Evolutionary conservation across 2,888 invertebrate genomes (phyloP).

Genomic region (Incurvaria masculella): DNA sequence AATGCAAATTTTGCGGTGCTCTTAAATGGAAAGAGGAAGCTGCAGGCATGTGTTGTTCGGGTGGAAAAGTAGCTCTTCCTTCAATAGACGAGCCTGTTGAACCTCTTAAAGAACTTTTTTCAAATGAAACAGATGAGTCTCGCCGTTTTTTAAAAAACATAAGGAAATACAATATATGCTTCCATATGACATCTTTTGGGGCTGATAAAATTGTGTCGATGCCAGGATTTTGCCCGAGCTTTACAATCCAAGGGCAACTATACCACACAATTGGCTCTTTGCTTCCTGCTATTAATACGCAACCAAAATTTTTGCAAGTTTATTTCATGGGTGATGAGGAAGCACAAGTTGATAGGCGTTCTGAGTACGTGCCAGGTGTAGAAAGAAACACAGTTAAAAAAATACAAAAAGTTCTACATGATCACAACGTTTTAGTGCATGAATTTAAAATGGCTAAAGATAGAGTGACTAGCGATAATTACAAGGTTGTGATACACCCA

Average conservation of each 20-base stretch:
- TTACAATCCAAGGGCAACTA: conserved; percentile 22
- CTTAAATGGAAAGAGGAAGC: conserved; percentile 9
- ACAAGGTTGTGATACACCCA: conserved; percentile 21
- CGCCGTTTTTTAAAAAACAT: background rate
- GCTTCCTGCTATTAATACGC: conserved; percentile 13
- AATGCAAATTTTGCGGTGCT: conserved; percentile 1
- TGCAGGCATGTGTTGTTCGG: conserved; percentile 8
- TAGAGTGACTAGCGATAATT: conserved; percentile 18
- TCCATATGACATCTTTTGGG: conserved; percentile 18
- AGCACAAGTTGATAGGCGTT: conserved; percentile 16
- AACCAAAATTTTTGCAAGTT: conserved; percentile 21
- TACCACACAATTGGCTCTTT: conserved; percentile 21
- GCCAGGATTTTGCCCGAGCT: conserved; percentile 19
- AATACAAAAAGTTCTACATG: conserved; percentile 21
- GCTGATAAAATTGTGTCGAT: conserved; percentile 13
- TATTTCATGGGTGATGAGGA: conserved; percentile 23
- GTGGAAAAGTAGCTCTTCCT: conserved; percentile 5
- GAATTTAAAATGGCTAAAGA: conserved; percentile 22
- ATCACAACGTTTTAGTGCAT: conserved; percentile 19
- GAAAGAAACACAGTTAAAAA: conserved; percentile 18
- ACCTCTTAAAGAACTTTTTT: conserved; percentile 1
- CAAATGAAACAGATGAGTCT: background rate
- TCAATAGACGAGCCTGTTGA: conserved; percentile 4
- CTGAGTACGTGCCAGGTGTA: conserved; percentile 17
- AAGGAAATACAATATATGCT: conserved; percentile 16